Conservation (phyloP, 2,888 invertebrate genomes). For the Dysmachus trigonus region DNA sequence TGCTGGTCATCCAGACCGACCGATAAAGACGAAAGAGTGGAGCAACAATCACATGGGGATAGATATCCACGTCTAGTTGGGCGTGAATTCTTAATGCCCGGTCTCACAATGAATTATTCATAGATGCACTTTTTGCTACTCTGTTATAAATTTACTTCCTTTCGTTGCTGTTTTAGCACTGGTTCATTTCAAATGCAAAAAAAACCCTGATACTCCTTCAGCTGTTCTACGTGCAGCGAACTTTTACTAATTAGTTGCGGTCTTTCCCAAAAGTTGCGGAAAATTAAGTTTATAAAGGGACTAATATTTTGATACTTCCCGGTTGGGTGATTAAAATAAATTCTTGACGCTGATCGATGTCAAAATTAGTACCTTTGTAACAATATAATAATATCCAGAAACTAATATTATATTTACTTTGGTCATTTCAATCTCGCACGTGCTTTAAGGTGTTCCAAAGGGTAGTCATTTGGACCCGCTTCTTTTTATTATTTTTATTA, state of each 20-base stretch:
- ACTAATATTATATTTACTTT: no score
- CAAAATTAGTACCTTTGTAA: no score
- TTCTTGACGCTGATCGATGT: no score
- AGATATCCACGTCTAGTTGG: constrained; percentile 15
- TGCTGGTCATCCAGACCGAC: not conserved
- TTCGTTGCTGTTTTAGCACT: not conserved
- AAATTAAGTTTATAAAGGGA: not conserved
- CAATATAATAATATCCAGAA: no score
- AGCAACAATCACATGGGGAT: constrained; percentile 14
- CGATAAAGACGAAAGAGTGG: not conserved
- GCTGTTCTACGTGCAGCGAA: not conserved
- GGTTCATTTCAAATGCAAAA: not conserved
- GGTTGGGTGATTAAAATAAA: not conserved
- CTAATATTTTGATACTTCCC: not conserved
- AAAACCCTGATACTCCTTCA: not conserved
- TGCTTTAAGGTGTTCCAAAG: no score
- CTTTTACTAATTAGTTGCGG: not conserved
- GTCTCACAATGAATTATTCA: constrained; percentile 21
- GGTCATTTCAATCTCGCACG: no score
- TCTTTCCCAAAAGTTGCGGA: not conserved
- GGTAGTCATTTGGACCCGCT: no score
- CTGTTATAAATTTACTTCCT: not conserved
- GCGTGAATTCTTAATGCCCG: constrained; percentile 29
- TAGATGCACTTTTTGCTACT: constrained; percentile 18
- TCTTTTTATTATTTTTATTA: no score